Evolutionary conservation across 2,113 vertebrate genomes (phyloP).

Genomic region (Gadus chalcogrammus): DNA sequence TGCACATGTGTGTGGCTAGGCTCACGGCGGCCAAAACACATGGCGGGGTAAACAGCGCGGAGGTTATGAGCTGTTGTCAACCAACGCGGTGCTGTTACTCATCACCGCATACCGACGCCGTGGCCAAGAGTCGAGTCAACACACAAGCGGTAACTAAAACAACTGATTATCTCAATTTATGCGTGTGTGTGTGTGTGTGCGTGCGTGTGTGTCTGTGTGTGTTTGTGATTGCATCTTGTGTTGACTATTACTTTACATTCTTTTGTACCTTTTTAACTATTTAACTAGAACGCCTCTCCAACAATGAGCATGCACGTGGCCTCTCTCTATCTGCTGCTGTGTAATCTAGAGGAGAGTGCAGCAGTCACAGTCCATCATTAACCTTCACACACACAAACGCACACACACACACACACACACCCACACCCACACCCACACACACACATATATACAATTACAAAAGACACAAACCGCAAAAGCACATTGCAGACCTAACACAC

Average conservation of each 20-base stretch:
- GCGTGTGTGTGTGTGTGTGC: not conserved
- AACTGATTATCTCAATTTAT: not conserved
- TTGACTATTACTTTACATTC: not conserved
- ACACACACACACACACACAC: slow-evolving; percentile 10
- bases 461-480: not conserved
- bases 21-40: too few relatives aligned
- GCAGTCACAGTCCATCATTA: slow-evolving; percentile 44
- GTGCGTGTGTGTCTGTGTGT: not conserved
- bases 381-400: slow-evolving; percentile 25
- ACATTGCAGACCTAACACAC: not conserved
- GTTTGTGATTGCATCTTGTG: not conserved
- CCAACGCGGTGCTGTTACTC: too few relatives aligned
- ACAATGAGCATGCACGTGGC: slow-evolving; percentile 37
- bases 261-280: slow-evolving; percentile 44
- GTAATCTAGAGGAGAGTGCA: slow-evolving; percentile 53
- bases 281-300: slow-evolving; percentile 50
- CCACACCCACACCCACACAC: slow-evolving; percentile 6
- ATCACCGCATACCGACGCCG: too few relatives aligned
- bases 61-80: too few relatives aligned
- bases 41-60: too few relatives aligned
- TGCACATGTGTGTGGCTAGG: too few relatives aligned
- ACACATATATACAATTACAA: slow-evolving; percentile 4
- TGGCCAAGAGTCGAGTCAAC: too few relatives aligned
- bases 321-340: slow-evolving; percentile 40
- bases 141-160: too few relatives aligned